A percentile compares a stretch with the other conserved stretches of the same genome.
Evolutionary conservation across 2,797 vertebrate genomes (phyloP).

Genomic region (Pteronotus mesoamericanus): DNA sequence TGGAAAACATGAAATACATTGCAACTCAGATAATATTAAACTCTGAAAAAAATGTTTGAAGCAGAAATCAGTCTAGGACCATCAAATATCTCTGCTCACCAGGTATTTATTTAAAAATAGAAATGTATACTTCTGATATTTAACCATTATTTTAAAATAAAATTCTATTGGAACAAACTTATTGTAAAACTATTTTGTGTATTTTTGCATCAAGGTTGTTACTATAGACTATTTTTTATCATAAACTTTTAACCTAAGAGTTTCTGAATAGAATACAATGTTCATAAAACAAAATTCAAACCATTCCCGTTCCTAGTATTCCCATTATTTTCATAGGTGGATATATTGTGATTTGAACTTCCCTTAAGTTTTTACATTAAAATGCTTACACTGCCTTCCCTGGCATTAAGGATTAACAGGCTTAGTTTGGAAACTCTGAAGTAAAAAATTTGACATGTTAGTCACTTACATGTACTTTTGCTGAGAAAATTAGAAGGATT

Average conservation of each 20-base stretch:
- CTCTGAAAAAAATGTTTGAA: neutral
- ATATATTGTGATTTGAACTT: conserved; percentile 17
- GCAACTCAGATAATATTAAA: neutral
- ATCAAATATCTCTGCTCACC: neutral
- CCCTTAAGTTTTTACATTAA: conserved; percentile 1
- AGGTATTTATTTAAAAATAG: conserved; percentile 14
- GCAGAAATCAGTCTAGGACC: neutral
- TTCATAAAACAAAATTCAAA: conserved; percentile 12
- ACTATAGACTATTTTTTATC: neutral
- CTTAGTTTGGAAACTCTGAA: conserved; percentile 11
- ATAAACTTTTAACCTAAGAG: neutral
- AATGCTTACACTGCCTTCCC: neutral
- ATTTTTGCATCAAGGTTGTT: conserved; percentile 28
- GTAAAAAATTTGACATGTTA: neutral
- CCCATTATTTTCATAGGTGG: neutral
- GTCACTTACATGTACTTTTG: neutral
- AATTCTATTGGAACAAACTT: conserved; percentile 11
- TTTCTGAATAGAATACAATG: neutral
- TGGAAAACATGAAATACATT: neutral
- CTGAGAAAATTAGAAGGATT: neutral
- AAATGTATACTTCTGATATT: neutral
- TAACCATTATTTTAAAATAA: conserved; percentile 42
- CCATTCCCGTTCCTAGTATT: too few relatives aligned
- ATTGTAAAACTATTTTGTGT: conserved; percentile 1
- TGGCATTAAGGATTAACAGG: neutral